Percentiles rank a stretch among this genome's conserved stretches.
phyloP scores from a whole-genome alignment of 2,797 vertebrate species.

The Octomys mimax region DNA sequence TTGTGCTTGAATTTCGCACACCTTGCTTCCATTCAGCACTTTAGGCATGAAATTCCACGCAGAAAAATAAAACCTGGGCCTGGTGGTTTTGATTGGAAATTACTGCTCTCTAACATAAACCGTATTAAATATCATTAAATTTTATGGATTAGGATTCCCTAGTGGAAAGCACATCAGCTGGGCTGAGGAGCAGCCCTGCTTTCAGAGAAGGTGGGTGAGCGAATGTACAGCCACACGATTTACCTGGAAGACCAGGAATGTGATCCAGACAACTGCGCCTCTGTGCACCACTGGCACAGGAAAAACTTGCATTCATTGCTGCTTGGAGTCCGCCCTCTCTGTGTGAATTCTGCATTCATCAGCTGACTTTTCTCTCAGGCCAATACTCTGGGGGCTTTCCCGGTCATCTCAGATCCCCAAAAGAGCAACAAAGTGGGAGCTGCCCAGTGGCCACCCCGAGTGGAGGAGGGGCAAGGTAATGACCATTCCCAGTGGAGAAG shows the following conservation, averaged over 20 bases:
- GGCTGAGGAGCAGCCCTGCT: background rate
- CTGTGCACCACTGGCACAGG: fast-evolving
- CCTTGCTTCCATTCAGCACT: conserved; percentile 51
- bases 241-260: background rate
- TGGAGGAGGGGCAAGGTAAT: fast-evolving
- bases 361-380: background rate
- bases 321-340: fast-evolving
- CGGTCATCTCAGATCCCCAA: fast-evolving
- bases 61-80: conserved; percentile 39
- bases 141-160: conserved; percentile 51
- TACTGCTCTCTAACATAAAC: conserved; percentile 42
- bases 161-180: background rate
- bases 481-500: too few relatives aligned
- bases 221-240: background rate
- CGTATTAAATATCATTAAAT: conserved; percentile 56
- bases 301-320: fast-evolving
- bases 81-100: conserved; percentile 56
- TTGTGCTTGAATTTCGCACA: background rate
- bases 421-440: fast-evolving
- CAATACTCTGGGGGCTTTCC: fast-evolving
- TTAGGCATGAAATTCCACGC: background rate
- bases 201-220: background rate
- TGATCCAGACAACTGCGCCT: background rate
- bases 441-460: fast-evolving
- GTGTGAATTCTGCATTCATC: fast-evolving